Percentiles rank a stretch among this genome's conserved stretches.
These are phyloP conservation scores for Theretra japonica DNA, from an alignment of 2,888 invertebrate species.

Conservation along the genomic window DNA sequence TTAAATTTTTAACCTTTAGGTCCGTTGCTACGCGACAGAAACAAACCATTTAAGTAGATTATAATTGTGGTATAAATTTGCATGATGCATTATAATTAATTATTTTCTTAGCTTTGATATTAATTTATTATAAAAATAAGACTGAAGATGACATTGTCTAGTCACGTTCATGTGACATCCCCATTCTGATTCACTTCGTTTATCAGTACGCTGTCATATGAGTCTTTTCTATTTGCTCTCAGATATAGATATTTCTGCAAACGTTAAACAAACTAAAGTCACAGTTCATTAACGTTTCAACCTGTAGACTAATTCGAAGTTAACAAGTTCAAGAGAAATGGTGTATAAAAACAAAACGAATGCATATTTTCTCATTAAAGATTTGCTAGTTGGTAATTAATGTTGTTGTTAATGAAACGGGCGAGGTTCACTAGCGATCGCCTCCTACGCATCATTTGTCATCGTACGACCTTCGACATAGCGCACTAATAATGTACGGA, in stretches of 20 bases:
- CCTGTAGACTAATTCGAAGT: conserved; percentile 14
- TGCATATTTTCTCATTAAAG: conserved; percentile 68
- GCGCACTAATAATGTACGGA: conserved; percentile 63
- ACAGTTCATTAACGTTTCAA: conserved; percentile 13
- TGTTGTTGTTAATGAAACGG: conserved; percentile 75
- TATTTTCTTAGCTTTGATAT: neutral
- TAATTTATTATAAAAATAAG: neutral
- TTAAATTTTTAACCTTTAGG: no score
- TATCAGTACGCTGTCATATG: neutral
- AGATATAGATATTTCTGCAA: neutral
- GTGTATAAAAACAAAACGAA: conserved; percentile 56
- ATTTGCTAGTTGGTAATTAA: conserved; percentile 73
- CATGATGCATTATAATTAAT: no score
- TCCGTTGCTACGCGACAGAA: no score
- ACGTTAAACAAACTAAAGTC: neutral
- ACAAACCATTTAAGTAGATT: no score
- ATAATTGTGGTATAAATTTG: no score
- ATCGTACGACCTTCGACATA: conserved; percentile 72
- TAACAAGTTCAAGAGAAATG: conserved; percentile 35
- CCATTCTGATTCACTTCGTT: neutral
- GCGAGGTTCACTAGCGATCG: conserved; percentile 69
- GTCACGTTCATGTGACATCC: neutral
- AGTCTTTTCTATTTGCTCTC: neutral
- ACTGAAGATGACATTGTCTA: no score
- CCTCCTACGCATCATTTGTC: conserved; percentile 81